Evolutionary conservation across 2,888 invertebrate species (phyloP), one percentile per base, ranked within the genome.

Genomic region (Cheilosia urbana): DNA sequence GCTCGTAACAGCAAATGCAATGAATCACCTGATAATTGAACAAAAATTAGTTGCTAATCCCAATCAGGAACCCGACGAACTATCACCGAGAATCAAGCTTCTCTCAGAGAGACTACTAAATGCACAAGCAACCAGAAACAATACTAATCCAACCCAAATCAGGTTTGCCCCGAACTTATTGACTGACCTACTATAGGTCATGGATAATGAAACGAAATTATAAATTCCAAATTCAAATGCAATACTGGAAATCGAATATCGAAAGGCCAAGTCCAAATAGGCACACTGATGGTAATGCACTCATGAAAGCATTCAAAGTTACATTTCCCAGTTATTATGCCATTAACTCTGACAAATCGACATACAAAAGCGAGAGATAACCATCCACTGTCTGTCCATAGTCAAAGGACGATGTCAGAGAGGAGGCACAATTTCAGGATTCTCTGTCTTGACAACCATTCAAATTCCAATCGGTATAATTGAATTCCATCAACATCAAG

Each of bases 381-480:
- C 11, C 15, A 27, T 47, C 45, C 65, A 13, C 0, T 13, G 9
- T 2, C 9, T 21, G 21, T 49, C 13, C 13, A 5, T 13, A 51
- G 21, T 49, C 49, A 68, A 34, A 63, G 34, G 63, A 58, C 62
- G 34, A 15, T 19, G 51, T 53, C 34, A 13, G 37, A 69, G 51
- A 13, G 76, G 45, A 82, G 72, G 62, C 66, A 72, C 76, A 49
- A 80, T 40, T 85, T 68, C 40, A 58, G 51, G 51, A 51, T 68
- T 30, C 40, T 57, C 62, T 55, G 45, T 62, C 62, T 57, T 63
- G 81, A 77, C 76, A 81, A 45, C 51, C 71, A 71, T 80, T 80
- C 81, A 85, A 80, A 77, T 53, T 87, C 73, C 77, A 87, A 78
- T 77, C 76, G 81, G n/a, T 69, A 42, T 78, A 87, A 81, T 82